phyloP scores from a whole-genome alignment of 2,797 vertebrate species.

The Eulemur rubriventer region DNA sequence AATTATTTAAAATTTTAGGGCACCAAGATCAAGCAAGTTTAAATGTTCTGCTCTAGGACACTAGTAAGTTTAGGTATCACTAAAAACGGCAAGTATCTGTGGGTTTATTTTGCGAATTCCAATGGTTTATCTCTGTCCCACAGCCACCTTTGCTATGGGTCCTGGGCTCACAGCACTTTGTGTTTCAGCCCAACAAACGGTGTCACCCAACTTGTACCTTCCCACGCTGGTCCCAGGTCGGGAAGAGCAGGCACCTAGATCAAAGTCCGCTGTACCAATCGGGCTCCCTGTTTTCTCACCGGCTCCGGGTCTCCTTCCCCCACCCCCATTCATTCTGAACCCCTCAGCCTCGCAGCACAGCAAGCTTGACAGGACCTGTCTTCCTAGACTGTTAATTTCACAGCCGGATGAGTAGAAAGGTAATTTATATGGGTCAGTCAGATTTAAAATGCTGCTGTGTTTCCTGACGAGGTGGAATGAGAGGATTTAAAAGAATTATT shows the following conservation, averaged over 20 bases:
- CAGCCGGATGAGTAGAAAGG: conserved; percentile 77
- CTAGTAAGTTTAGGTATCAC: not conserved
- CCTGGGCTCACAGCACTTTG: not conserved
- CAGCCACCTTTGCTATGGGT: not conserved
- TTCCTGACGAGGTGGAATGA: conserved; percentile 68
- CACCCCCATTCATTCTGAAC: not conserved
- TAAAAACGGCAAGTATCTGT: not conserved
- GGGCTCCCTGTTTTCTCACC: not conserved
- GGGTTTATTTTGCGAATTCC: not conserved
- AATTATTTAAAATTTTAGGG: not conserved
- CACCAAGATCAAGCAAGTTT: not conserved
- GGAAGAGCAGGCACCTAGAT: not conserved
- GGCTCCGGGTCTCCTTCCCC: not conserved
- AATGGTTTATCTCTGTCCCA: not conserved
- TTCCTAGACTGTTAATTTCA: conserved; percentile 79
- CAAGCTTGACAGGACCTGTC: conserved; percentile 68
- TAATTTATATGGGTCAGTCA: conserved; percentile 80
- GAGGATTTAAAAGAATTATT: conserved; percentile 78
- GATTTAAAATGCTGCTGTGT: conserved; percentile 73
- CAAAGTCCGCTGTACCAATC: not conserved
- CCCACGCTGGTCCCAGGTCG: not conserved
- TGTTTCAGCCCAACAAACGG: not conserved
- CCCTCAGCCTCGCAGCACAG: conserved; percentile 33
- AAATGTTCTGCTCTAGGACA: not conserved
- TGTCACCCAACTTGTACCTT: not conserved